Percentiles rank a stretch among this genome's conserved stretches.
phyloP scores from a whole-genome alignment of 92 coral and sea anemone species.

The Phenganax marumi region DNA sequence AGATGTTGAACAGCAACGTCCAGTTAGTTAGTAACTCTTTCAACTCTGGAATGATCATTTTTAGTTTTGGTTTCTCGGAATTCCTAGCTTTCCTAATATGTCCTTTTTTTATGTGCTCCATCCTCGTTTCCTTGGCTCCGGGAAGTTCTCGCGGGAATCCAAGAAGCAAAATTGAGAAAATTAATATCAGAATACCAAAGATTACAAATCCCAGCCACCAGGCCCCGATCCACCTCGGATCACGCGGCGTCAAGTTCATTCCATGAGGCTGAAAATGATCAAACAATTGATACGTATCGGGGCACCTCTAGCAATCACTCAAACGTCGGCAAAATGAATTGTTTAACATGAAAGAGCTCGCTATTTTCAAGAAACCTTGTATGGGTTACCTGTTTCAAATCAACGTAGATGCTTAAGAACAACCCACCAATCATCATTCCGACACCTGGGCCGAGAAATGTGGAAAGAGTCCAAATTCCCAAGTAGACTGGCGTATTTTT shows the following conservation, averaged over 20 bases:
- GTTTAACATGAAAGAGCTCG: too few species aligned
- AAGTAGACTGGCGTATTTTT: conserved; percentile 76
- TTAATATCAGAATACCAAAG: conserved; percentile 57
- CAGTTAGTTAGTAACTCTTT: conserved; percentile 66
- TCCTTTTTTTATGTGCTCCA: conserved; percentile 11
- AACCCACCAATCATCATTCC: conserved; percentile 71
- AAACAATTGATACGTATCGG: too few species aligned
- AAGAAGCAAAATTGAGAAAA: conserved; percentile 53
- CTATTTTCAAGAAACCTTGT: too few species aligned
- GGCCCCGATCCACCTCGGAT: conserved; percentile 91
- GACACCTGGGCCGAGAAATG: conserved; percentile 68
- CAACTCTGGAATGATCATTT: conserved; percentile 46
- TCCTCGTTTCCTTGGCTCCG: conserved; percentile 79
- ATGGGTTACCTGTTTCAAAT: conserved; percentile 56
- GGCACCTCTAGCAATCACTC: too few species aligned
- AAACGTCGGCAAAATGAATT: too few species aligned
- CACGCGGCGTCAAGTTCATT: conserved; percentile 60
- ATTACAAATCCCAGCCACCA: conserved; percentile 91
- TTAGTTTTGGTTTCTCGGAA: not conserved
- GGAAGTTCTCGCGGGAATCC: conserved; percentile 99
- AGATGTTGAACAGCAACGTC: conserved; percentile 69
- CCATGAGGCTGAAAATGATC: conserved; percentile 65
- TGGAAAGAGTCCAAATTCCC: conserved; percentile 59
- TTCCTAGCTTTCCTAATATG: not conserved
- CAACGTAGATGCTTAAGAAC: conserved; percentile 64